phyloP scores from a whole-genome alignment of 2,888 invertebrate genomes.

The Xanthorhoe spadicearia region DNA sequence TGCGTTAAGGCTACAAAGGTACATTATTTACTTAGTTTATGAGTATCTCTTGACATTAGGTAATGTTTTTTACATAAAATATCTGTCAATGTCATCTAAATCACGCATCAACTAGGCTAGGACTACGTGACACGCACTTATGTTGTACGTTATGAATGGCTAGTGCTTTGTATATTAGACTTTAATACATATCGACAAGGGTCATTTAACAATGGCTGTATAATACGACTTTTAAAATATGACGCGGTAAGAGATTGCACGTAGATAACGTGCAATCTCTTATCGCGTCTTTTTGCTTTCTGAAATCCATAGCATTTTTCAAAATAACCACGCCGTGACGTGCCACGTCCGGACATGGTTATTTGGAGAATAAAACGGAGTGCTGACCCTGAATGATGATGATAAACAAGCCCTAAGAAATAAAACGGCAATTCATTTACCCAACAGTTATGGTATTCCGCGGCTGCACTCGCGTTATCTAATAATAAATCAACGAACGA shows the following conservation, averaged over 20 bases:
- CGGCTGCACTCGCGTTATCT: constrained; percentile 27
- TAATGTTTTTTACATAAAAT: constrained; percentile 3
- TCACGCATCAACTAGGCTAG: constrained; percentile 4
- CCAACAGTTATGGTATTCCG: constrained; percentile 2
- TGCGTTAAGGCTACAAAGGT: not conserved
- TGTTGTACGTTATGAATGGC: not conserved
- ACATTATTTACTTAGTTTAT: not conserved
- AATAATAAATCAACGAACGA: constrained; percentile 44
- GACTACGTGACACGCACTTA: constrained; percentile 3
- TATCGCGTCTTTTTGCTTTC: too few relatives aligned
- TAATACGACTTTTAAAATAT: too few relatives aligned
- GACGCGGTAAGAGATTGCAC: too few relatives aligned
- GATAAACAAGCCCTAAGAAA: not conserved
- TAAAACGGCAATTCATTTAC: not conserved
- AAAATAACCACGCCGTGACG: too few relatives aligned
- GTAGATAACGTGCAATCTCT: too few relatives aligned
- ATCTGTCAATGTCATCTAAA: constrained; percentile 17
- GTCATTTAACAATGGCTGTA: not conserved
- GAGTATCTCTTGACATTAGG: not conserved
- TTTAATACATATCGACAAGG: not conserved
- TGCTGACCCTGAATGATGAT: too few relatives aligned
- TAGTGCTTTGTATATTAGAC: not conserved
- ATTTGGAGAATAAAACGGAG: too few relatives aligned
- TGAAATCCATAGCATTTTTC: too few relatives aligned
- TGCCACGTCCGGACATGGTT: too few relatives aligned